Evolutionary conservation across 2,797 vertebrate genomes (phyloP), one percentile per base, ranked within the genome.

Genomic region (Picus viridis): DNA sequence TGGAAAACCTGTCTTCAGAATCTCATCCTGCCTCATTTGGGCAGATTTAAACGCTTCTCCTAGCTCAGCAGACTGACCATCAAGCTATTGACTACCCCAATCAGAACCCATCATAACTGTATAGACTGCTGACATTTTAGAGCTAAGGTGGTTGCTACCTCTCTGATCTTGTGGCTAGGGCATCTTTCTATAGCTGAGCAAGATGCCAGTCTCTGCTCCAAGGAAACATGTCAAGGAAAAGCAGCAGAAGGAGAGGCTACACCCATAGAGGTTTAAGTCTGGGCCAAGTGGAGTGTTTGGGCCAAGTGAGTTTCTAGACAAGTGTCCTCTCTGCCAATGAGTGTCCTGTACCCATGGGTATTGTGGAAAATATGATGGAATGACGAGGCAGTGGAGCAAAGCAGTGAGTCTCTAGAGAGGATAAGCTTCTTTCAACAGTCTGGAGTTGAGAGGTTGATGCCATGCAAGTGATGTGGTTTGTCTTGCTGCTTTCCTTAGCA

Each of bases 1-100:
- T 43, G 70, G 73, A 89, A 95, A 95, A 89, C 76, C 47, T 86
- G 80, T 89, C 91, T 76, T 73, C 76, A 88, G 70, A 63, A 64
- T 83, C 71, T 83, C 80, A n/a, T n/a, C 43, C 87, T 91, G 53
- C 30, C 83, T 83, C 72, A 86, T 76, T 81, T 56, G 43, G 63
- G 34, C 62, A 91, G 68, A 82, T 74, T 56, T 88, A 54, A 2
- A 8, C 0, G 1, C 49, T 94, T 90, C 86, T 93, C 47, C 53
- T 45, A 70, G 47, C 4, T 6, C 83, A 89, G 63, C 23, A 16
- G 6, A 82, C 63, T 90, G 76, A 34, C 24, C 43, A 49, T 86
- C 43, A 49, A 51, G 53, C 18, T 86, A 8, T 63, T 64, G 65
- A 32, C 65, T 64, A 24, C 63, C 34, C 15, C 22, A 53, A 7